Evolutionary conservation across 1,140 invertebrate genomes (phyloP), one percentile per base, ranked within the genome.

Genomic region (Holotrichia oblita): DNA sequence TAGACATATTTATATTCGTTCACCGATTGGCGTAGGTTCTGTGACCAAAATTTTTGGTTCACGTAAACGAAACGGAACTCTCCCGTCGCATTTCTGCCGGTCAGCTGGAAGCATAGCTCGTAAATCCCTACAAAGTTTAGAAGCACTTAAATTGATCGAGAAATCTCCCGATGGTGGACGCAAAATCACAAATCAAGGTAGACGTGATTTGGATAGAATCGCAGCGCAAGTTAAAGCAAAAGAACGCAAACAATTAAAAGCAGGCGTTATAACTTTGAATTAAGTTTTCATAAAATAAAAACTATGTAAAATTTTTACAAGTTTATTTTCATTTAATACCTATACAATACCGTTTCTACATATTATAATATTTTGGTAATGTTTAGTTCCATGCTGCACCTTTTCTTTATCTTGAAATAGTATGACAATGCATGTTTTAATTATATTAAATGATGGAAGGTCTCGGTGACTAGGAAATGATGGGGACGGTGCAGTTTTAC

Each of bases 21-120:
- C 95, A 22, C 97, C 98, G 17, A 93, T 97, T 85, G 98, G 98
- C 84, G 97, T 99, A 81, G 96, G 97, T 81, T 94, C 96, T 3
- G 93, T 99, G 42, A 97, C 95, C 22, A 99, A 98, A 87, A 97
- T 99, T 83, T 99, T 98, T 89, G 98, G 98, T 89, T 95, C 94
- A 40, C 93, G 96, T 77, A 96, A 98, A 89, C 93, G 97, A 80
- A 98, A 98, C 85, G 98, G 98, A 80, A 96, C 97, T 17, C 92
- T 94, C 69, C 98, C 98, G 14, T 97, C 96, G 79, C 98, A 99
- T 86, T 99, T 97, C 89, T 96, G 95, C 87, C 90, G 92, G 81
- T 95, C 96, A 79, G 95, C 96, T 73, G 93, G 95, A 74, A 94
- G 96, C 83, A 93, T 99, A 82, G 96, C 97, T 44, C 92, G 98